phyloP scores from a whole-genome alignment of 2,888 invertebrate genomes.

The Tetranychus truncatus region DNA sequence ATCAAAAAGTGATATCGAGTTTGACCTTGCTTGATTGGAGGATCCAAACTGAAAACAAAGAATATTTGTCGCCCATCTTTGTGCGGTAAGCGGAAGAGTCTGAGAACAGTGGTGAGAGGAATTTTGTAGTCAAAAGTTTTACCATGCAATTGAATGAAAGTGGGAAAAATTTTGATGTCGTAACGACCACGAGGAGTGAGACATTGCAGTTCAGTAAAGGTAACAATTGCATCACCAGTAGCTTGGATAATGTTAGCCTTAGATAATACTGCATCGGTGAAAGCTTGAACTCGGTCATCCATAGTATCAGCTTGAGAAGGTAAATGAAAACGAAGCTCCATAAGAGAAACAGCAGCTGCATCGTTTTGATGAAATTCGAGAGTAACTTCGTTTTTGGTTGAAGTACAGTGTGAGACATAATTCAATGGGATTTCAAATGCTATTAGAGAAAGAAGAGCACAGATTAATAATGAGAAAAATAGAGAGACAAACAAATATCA shows the following conservation, averaged over 20 bases:
- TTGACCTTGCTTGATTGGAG: constrained; percentile 97
- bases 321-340: constrained; percentile 95
- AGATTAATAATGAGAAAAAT: neutral
- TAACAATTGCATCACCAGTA: constrained; percentile 91
- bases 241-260: constrained; percentile 95
- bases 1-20: constrained; percentile 93
- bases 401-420: constrained; percentile 85
- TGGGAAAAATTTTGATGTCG: constrained; percentile 80
- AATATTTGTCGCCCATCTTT: constrained; percentile 95
- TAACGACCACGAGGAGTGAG: constrained; percentile 94
- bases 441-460: constrained; percentile 33
- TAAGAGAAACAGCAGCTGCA: constrained; percentile 83
- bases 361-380: constrained; percentile 98
- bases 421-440: constrained; percentile 90
- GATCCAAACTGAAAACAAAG: constrained; percentile 84
- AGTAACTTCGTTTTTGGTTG: constrained; percentile 93
- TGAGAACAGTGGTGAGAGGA: constrained; percentile 83
- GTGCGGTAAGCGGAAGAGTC: constrained; percentile 84
- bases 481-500: neutral
- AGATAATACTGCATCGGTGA: constrained; percentile 85
- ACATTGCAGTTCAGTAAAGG: constrained; percentile 88
- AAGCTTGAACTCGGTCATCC: constrained; percentile 78
- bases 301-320: constrained; percentile 55
- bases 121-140: constrained; percentile 99
- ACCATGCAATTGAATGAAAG: constrained; percentile 78